Base-by-base conservation (phyloP, 1,140 invertebrate species). In the Holotrichia oblita region DNA sequence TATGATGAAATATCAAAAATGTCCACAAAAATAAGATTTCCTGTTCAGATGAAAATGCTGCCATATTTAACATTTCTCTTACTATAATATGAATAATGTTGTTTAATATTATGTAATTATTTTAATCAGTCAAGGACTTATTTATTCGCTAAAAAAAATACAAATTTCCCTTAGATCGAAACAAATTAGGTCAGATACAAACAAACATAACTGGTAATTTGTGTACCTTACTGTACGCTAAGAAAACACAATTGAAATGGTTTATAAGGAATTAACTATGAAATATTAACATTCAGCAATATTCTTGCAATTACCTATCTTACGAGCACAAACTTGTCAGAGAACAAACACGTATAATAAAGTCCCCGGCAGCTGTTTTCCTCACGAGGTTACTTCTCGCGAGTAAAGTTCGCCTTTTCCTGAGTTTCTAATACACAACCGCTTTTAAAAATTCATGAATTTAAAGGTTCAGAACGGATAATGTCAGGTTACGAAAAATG, bases 401-500 rank as follows among this genome's bases (percentile, higher is more conserved):
- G 61, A 69, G 61, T 69, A 69, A 69, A 10, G 61, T 69, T 69
- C 61, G 61, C 61, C 61, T 69, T 27, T 14, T 24, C 61, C 61
- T 69, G 61, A 14, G 61, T 69, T 69, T 69, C 61, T 74, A 74
- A 40, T 74, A 74, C 27, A 34, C 73, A 74, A 41, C 41, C 40
- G 73, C 40, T 14, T 27, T 74, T 74, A 74, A 74, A 42, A 74
- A 74, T 74, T 40, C 40, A 74, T 74, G 17, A 74, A 41, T 74
- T 42, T 74, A 41, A 74, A 74, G 73, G 73, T 74, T 41, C 73
- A n/a, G 40, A 44, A 74, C 73, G 40, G 73, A 44, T 74, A 74
- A 74, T 74, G 73, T 74, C 41, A 27, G 73, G 73, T 74, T 74
- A 41, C 73, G 73, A 74, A 74, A 74, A 74, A 74, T 74, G 73